These are phyloP conservation scores for Himalopsyche kuldschensis DNA, from an alignment of 2,888 invertebrate species.

Conservation along the genomic window DNA sequence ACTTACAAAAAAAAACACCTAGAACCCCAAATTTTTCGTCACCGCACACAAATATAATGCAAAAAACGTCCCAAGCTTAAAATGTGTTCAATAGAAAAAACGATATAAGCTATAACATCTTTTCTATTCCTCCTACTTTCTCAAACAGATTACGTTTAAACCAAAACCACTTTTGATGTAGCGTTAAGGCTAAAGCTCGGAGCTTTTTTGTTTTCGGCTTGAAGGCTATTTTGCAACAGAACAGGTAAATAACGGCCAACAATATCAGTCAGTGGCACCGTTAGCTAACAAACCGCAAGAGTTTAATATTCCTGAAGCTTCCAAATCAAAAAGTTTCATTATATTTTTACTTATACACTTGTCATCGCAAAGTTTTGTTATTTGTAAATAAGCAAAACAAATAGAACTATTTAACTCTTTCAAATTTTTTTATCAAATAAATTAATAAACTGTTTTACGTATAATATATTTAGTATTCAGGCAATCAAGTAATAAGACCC, in stretches of 20 bases:
- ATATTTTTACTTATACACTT: too few species aligned
- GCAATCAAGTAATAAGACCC: too few species aligned
- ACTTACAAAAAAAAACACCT: too few species aligned
- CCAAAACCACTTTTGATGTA: neutral
- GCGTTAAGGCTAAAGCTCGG: neutral
- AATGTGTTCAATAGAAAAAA: neutral
- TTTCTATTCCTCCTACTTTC: neutral
- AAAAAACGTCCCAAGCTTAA: neutral
- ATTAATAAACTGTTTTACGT: too few species aligned
- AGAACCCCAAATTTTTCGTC: too few species aligned
- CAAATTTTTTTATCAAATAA: too few species aligned
- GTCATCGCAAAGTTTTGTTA: too few species aligned
- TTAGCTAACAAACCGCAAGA: neutral
- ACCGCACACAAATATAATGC: too few species aligned
- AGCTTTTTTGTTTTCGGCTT: neutral
- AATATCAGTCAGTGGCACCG: neutral
- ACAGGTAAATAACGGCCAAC: neutral
- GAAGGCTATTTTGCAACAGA: neutral
- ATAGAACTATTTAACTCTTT: too few species aligned
- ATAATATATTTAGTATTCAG: too few species aligned
- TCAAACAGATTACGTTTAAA: neutral
- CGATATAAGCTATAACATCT: neutral
- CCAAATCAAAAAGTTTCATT: neutral
- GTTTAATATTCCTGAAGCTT: neutral
- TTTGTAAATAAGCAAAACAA: too few species aligned